Evolutionary conservation across 2,888 invertebrate genomes (phyloP).

Genomic region (Zhengitettix transpicula): DNA sequence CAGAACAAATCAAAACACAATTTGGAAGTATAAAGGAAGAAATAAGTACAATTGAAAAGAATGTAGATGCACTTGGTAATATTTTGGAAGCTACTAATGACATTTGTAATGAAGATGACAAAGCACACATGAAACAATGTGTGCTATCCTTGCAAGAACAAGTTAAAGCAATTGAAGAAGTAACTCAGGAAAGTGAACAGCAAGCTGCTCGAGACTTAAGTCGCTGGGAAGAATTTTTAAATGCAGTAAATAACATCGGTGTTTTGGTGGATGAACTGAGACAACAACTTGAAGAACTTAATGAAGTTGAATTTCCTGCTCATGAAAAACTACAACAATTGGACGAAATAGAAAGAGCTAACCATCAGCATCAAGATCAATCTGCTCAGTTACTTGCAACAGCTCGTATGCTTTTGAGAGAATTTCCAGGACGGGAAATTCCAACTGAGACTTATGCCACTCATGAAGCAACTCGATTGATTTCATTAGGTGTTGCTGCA

Average conservation of each 20-base stretch:
- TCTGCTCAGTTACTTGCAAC: slow-evolving; percentile 42
- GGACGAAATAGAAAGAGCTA: slow-evolving; percentile 50
- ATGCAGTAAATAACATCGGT: slow-evolving; percentile 40
- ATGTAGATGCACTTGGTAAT: slow-evolving; percentile 36
- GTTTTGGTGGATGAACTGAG: slow-evolving; percentile 31
- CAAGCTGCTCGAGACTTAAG: slow-evolving; percentile 41
- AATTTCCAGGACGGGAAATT: slow-evolving; percentile 51
- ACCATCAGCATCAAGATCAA: slow-evolving; percentile 42
- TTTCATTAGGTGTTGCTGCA: slow-evolving; percentile 48
- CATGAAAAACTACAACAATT: slow-evolving; percentile 48
- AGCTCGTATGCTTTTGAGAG: slow-evolving; percentile 44
- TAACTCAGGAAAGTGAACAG: slow-evolving; percentile 40
- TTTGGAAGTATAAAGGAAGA: slow-evolving; percentile 37
- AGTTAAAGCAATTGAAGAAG: slow-evolving; percentile 49
- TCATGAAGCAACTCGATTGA: slow-evolving; percentile 43
- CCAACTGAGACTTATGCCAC: slow-evolving; percentile 47
- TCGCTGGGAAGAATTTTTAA: slow-evolving; percentile 54
- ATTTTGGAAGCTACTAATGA: slow-evolving; percentile 33
- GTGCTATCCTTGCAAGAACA: slow-evolving; percentile 45
- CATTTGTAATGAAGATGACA: slow-evolving; percentile 29
- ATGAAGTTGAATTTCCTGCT: slow-evolving; percentile 45
- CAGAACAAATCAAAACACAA: slow-evolving; percentile 6
- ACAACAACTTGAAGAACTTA: slow-evolving; percentile 33
- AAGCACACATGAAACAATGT: slow-evolving; percentile 34
- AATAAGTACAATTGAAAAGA: slow-evolving; percentile 42